Evolutionary conservation across 1,140 invertebrate species (phyloP).

Genomic region (Branchinecta lynchi): DNA sequence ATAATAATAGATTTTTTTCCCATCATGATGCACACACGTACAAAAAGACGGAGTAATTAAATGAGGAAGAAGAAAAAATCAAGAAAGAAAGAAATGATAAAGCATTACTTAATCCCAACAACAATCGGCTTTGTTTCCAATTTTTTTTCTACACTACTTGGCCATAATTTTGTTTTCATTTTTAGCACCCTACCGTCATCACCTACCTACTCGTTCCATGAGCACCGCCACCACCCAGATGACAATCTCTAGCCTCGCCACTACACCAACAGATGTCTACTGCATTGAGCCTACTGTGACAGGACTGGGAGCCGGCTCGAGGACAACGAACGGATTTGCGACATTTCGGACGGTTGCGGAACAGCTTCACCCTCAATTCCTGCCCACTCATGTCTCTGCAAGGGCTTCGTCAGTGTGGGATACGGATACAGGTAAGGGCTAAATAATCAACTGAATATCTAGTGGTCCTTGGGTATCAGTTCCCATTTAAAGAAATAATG

Average conservation of each 20-base stretch:
- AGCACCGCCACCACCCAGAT: neutral
- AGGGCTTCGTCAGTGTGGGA: neutral
- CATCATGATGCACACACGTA: too few relatives aligned
- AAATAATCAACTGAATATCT: neutral
- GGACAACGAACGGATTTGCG: neutral
- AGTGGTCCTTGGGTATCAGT: neutral
- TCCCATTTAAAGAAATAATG: too few relatives aligned
- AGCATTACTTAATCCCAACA: too few relatives aligned
- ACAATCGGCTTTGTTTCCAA: too few relatives aligned
- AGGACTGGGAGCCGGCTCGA: too few relatives aligned
- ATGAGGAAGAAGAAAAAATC: too few relatives aligned
- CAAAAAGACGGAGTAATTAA: too few relatives aligned
- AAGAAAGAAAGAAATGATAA: too few relatives aligned
- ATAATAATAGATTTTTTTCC: too few relatives aligned
- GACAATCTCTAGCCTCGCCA: neutral
- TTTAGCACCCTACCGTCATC: neutral
- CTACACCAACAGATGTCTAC: slow-evolving; percentile 2
- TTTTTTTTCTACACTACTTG: too few relatives aligned
- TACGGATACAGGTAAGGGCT: neutral
- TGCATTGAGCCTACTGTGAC: neutral
- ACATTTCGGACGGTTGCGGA: neutral
- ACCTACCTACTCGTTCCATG: neutral
- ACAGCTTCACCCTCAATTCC: neutral
- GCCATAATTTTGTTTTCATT: neutral
- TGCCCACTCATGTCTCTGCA: neutral